phyloP scores from a whole-genome alignment of 2,888 invertebrate genomes.

The Luperina nickerlii region DNA sequence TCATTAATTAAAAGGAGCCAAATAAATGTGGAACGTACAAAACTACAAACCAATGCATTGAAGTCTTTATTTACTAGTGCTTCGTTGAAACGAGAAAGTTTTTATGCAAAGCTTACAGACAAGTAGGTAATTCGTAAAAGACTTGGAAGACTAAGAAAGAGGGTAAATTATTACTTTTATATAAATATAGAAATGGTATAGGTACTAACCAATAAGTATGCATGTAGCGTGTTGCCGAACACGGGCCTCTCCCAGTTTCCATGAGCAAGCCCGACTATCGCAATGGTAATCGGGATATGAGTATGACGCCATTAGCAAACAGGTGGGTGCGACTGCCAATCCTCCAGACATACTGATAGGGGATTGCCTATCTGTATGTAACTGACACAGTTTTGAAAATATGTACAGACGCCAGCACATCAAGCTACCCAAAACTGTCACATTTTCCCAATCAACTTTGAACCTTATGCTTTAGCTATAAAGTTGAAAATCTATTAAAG shows the following conservation, averaged over 20 bases:
- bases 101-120: constrained; percentile 33
- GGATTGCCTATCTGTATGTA: constrained; percentile 19
- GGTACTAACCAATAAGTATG: constrained; percentile 5
- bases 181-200: constrained; percentile 1
- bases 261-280: constrained; percentile 26
- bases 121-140: constrained; percentile 30
- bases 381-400: constrained; percentile 6
- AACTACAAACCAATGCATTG: constrained; percentile 37
- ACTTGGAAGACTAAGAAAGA: constrained; percentile 9
- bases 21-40: constrained; percentile 39
- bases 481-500: too few species aligned
- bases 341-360: constrained; percentile 35
- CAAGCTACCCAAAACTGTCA: too few species aligned
- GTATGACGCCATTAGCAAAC: constrained; percentile 38
- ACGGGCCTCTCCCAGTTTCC: constrained; percentile 31
- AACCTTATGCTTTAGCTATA: too few species aligned
- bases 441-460: too few species aligned
- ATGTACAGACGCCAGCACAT: too few species aligned
- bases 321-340: constrained; percentile 52
- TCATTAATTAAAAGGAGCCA: constrained; percentile 46
- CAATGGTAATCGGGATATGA: constrained; percentile 45
- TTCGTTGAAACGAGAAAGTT: constrained; percentile 41
- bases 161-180: constrained; percentile 23
- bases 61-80: constrained; percentile 45
- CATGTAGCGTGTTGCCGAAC: constrained; percentile 28